Conservation (phyloP, 2,888 invertebrate species). For the Trissonchulus sp. region DNA sequence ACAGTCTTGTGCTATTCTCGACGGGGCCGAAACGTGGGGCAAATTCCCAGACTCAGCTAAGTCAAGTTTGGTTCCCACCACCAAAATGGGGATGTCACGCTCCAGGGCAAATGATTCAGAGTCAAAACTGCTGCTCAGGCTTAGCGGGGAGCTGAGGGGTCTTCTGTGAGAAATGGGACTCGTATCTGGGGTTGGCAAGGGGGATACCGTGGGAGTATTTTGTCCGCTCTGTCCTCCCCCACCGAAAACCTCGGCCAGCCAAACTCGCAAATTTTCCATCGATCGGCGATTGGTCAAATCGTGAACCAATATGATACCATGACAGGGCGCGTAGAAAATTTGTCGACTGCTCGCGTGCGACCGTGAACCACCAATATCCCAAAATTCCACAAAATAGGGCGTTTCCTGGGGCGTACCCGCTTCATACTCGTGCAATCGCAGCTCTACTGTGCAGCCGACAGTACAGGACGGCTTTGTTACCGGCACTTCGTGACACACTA, state of each 20-base stretch:
- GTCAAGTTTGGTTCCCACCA: slow-evolving; percentile 27
- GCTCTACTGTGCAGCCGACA: slow-evolving; percentile 89
- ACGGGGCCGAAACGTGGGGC: slow-evolving; percentile 73
- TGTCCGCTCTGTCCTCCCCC: slow-evolving; percentile 56
- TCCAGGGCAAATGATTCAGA: no score
- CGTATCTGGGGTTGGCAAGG: no score
- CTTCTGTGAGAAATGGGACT: no score
- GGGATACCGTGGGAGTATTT: no score
- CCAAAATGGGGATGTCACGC: slow-evolving; percentile 24
- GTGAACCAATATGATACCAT: slow-evolving; percentile 93
- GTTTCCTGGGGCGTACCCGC: slow-evolving; percentile 38
- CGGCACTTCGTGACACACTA: background rate
- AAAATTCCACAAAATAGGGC: slow-evolving; percentile 68
- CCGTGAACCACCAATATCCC: slow-evolving; percentile 93
- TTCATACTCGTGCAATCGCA: slow-evolving; percentile 61
- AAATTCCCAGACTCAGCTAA: background rate
- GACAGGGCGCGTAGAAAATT: slow-evolving; percentile 85
- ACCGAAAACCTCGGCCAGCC: slow-evolving; percentile 82
- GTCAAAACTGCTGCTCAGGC: no score
- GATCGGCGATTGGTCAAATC: slow-evolving; percentile 94
- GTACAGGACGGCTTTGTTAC: slow-evolving; percentile 84
- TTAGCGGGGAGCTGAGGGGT: no score
- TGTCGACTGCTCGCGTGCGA: slow-evolving; percentile 85
- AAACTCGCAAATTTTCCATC: slow-evolving; percentile 82
- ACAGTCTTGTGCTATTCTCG: no score